These are phyloP conservation scores for Rattus rattus DNA, from an alignment of 2,113 vertebrate genomes.

Conservation along the genomic window DNA sequence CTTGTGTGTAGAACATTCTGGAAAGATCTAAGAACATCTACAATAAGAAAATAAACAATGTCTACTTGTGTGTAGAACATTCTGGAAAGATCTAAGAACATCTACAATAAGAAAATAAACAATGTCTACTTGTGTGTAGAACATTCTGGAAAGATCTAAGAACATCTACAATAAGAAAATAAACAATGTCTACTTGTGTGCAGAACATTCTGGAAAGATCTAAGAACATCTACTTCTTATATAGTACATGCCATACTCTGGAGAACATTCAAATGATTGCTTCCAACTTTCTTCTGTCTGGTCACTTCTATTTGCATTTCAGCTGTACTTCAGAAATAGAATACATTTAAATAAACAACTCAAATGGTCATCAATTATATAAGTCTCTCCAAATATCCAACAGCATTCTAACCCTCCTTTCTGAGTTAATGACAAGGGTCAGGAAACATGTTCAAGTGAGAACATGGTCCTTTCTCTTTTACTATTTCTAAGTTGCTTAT, in stretches of 20 bases:
- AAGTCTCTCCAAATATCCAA: background rate
- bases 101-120: too few relatives aligned
- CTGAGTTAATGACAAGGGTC: background rate
- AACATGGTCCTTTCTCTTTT: background rate
- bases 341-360: background rate
- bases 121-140: background rate
- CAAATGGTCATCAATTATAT: background rate
- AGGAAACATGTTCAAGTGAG: background rate
- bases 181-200: background rate
- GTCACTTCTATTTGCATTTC: background rate
- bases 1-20: background rate
- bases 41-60: background rate
- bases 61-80: background rate
- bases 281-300: background rate
- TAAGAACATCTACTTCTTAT: background rate
- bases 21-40: too few relatives aligned
- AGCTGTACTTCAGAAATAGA: background rate
- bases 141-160: background rate
- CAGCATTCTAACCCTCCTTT: background rate
- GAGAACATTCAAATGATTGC: conserved; percentile 10
- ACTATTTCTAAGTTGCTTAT: background rate
- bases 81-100: too few relatives aligned
- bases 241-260: background rate
- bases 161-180: too few relatives aligned
- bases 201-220: background rate